phyloP scores from a whole-genome alignment of 2,888 invertebrate genomes.

The Drosophila tanythrix region DNA sequence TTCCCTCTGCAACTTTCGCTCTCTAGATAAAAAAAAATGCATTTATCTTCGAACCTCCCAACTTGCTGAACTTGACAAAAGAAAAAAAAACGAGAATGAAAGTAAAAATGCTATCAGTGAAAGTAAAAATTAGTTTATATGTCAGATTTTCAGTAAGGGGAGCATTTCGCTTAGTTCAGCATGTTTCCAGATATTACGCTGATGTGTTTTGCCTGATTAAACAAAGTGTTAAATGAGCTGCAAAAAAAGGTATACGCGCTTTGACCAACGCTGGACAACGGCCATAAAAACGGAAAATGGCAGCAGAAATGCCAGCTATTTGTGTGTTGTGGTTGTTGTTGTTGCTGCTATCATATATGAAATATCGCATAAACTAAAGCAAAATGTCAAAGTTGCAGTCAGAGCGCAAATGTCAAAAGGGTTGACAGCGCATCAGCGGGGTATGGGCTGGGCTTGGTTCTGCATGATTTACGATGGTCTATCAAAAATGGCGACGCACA shows the following conservation, averaged over 20 bases:
- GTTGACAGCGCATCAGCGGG: slow-evolving; percentile 52
- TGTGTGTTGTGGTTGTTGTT: slow-evolving; percentile 7
- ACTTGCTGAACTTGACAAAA: slow-evolving; percentile 33
- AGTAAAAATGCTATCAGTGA: slow-evolving; percentile 37
- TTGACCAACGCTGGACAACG: slow-evolving; percentile 46
- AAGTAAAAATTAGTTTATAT: slow-evolving; percentile 48
- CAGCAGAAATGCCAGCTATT: slow-evolving; percentile 61
- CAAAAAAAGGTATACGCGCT: slow-evolving; percentile 50
- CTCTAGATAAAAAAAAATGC: slow-evolving; percentile 50
- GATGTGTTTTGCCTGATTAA: slow-evolving; percentile 40
- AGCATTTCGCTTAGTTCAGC: slow-evolving; percentile 40
- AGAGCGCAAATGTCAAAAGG: slow-evolving; percentile 68
- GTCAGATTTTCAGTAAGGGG: slow-evolving; percentile 32
- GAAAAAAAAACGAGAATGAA: not conserved
- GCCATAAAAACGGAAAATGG: slow-evolving; percentile 19
- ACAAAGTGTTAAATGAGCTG: slow-evolving; percentile 67
- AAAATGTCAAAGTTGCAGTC: slow-evolving; percentile 75
- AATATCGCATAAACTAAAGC: slow-evolving; percentile 79
- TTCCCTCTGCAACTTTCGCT: slow-evolving; percentile 37
- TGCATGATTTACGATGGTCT: slow-evolving; percentile 72
- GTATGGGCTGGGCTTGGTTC: slow-evolving; percentile 10
- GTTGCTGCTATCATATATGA: slow-evolving; percentile 71
- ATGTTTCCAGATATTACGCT: slow-evolving; percentile 25
- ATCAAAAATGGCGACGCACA: slow-evolving; percentile 67
- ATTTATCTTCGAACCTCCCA: slow-evolving; percentile 39